A percentile compares a stretch with the other conserved stretches of the same genome.
These are phyloP conservation scores for Athalia circularis DNA, from an alignment of 2,888 invertebrate genomes.

Conservation along the genomic window DNA sequence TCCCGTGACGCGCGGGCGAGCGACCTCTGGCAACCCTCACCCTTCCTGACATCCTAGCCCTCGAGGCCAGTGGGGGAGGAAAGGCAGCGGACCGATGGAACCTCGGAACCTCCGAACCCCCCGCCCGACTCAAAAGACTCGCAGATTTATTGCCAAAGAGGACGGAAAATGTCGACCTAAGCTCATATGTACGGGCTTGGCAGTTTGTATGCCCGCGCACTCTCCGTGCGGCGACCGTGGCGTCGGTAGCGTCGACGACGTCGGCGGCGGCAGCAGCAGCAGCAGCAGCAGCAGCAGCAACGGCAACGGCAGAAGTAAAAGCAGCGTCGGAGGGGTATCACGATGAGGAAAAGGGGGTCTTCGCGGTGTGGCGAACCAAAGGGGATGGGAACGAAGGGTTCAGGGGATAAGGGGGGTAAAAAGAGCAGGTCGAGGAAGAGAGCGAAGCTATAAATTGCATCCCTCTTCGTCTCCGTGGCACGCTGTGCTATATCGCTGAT, in stretches of 20 bases:
- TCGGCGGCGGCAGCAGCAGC: constrained; percentile 45
- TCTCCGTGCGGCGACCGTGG: constrained; percentile 54
- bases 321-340: constrained; percentile 18
- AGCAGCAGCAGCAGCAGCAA: constrained; percentile 32
- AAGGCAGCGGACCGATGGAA: constrained; percentile 54
- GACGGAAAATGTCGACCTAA: constrained; percentile 75
- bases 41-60: constrained; percentile 47
- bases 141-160: constrained; percentile 73
- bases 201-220: constrained; percentile 70
- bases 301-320: constrained; percentile 15
- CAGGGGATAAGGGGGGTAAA: constrained; percentile 67
- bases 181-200: constrained; percentile 73
- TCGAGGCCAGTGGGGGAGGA: too few relatives aligned
- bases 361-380: constrained; percentile 26
- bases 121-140: constrained; percentile 71
- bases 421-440: constrained; percentile 70
- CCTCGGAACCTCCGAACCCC: constrained; percentile 49
- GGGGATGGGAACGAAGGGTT: constrained; percentile 61
- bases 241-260: constrained; percentile 44
- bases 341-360: constrained; percentile 24
- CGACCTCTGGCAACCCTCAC: constrained; percentile 51
- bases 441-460: constrained; percentile 73
- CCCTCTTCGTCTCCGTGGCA: constrained; percentile 69
- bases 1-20: constrained; percentile 66
- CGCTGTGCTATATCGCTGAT: constrained; percentile 74